These are phyloP conservation scores for Plodia interpunctella DNA, from an alignment of 1,140 invertebrate species.

Conservation along the genomic window DNA sequence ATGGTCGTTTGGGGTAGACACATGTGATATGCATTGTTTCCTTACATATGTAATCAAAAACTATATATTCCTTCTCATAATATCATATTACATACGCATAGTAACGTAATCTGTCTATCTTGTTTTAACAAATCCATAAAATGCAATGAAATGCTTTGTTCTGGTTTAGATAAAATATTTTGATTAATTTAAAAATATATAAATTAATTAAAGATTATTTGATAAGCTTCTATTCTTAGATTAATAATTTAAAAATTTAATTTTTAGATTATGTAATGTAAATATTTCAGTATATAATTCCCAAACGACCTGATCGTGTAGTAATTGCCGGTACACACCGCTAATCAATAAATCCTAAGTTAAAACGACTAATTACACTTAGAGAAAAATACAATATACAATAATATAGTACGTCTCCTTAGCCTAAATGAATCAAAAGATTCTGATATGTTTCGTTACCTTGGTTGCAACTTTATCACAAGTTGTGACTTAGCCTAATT, in stretches of 20 bases:
- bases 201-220: too few species aligned
- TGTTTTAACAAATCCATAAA: too few species aligned
- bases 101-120: too few species aligned
- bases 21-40: not conserved
- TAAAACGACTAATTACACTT: constrained; percentile 29
- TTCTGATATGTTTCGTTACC: constrained; percentile 76
- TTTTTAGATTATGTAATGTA: too few species aligned
- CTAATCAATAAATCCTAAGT: constrained; percentile 23
- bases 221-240: not conserved
- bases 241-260: not conserved
- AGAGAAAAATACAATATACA: constrained; percentile 37
- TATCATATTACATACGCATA: too few species aligned
- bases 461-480: constrained; percentile 77
- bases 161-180: too few species aligned
- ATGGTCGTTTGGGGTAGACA: constrained; percentile 10
- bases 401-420: constrained; percentile 36
- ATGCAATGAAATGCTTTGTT: too few species aligned
- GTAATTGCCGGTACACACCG: constrained; percentile 15
- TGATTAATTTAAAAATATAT: too few species aligned
- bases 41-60: too few species aligned
- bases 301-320: constrained; percentile 9
- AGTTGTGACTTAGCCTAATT: constrained; percentile 63
- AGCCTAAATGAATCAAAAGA: constrained; percentile 70
- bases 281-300: not conserved
- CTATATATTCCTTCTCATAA: too few species aligned